A percentile compares a stretch with the other conserved stretches of the same genome.
Conservation (phyloP, 2,888 invertebrate genomes). For the Leucophora obtusa region DNA sequence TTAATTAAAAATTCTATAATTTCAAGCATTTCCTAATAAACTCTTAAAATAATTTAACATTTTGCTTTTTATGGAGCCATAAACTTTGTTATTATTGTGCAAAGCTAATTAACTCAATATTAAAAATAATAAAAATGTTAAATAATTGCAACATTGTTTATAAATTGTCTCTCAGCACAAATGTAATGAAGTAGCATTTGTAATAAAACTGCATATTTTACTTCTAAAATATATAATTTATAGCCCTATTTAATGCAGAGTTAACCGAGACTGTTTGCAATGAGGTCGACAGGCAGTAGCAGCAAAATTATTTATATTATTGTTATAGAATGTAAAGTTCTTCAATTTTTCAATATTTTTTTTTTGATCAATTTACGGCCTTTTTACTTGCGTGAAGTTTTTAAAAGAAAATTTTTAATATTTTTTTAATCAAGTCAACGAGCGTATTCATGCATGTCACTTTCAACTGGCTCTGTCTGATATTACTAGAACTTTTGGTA, state of each 20-base stretch:
- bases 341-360: too few relatives aligned
- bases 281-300: not conserved
- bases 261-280: not conserved
- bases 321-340: too few relatives aligned
- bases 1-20: not conserved
- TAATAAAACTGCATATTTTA: not conserved
- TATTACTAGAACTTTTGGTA: too few relatives aligned
- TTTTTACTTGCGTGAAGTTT: too few relatives aligned
- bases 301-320: not conserved
- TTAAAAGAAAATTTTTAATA: too few relatives aligned
- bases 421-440: too few relatives aligned
- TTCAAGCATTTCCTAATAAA: not conserved
- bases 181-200: not conserved
- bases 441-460: too few relatives aligned
- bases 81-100: not conserved
- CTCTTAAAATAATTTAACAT: not conserved
- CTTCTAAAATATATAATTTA: not conserved
- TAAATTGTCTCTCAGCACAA: constrained; percentile 45
- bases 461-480: too few relatives aligned
- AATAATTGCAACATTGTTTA: constrained; percentile 28
- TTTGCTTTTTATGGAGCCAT: not conserved
- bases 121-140: constrained; percentile 10
- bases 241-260: too few relatives aligned
- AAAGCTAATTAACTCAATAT: not conserved
- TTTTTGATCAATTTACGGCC: too few relatives aligned